Evolutionary conservation across 2,888 invertebrate species (phyloP), one percentile per base, ranked within the genome.

Genomic region (Seladonia tumulorum): DNA sequence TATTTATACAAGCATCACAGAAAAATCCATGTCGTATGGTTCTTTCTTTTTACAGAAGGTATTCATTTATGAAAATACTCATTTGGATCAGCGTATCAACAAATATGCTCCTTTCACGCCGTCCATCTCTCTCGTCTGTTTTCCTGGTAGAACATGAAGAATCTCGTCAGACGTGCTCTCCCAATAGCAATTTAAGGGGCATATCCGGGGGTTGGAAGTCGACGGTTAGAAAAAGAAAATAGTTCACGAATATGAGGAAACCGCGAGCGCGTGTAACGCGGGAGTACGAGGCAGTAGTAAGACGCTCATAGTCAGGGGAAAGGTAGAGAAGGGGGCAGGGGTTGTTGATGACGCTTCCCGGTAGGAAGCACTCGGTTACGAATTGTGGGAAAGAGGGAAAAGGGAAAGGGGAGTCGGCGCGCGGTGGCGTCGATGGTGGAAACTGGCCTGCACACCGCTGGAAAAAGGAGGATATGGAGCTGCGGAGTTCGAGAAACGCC

Each of bases 351-450:
- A 75, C 35, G 90, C 91, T 92, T 91, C 88, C 90, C 87, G 90
- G 85, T 89, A 89, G 92, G 92, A 93, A 92, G 90, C 88, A 91
- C 88, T 91, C 90, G 91, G 88, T 91, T 91, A 91, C 90, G 92
- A 92, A 89, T 82, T 86, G 83, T 87, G 90, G 90, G 88, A 90
- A 87, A 88, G 90, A 82, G 85, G 90, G 78, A 85, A 89, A 87
- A 82, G 86, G 85, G 78, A 57, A 10, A n/a, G n/a, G 57, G n/a
- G 57, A n/a, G n/a, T 10, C n/a, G 60, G 35, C 22, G 35, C 18
- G 66, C 35, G 66, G 7, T 16, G 35, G 63, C 68, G 68, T 74
- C 73, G 72, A 75, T 76, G 82, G 72, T 79, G 82, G 72, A 81
- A 81, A 85, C 35, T 60, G 70, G 68, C 79, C 63, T 73, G 53